A percentile compares a stretch with the other conserved stretches of the same genome.
phyloP scores from a whole-genome alignment of 2,113 vertebrate species.

The Columba janthina region DNA sequence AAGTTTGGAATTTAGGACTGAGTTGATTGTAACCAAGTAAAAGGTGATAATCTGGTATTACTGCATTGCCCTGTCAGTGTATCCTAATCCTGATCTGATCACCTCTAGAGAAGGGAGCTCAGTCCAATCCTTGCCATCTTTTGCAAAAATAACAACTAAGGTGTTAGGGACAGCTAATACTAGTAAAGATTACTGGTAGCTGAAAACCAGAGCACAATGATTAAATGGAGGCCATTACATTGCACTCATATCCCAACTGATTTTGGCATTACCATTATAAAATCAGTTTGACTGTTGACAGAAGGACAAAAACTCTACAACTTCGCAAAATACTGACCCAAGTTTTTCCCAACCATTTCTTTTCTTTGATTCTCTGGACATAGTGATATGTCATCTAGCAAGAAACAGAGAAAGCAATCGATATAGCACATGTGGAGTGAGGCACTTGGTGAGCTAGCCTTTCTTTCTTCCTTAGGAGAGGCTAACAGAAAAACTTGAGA shows the following conservation, averaged over 20 bases:
- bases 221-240: neutral
- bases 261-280: neutral
- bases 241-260: neutral
- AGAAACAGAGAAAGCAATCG: neutral
- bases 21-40: neutral
- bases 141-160: neutral
- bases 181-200: neutral
- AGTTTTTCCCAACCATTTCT: neutral
- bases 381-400: neutral
- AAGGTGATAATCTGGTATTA: neutral
- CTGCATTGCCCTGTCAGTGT: neutral
- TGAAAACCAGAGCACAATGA: neutral
- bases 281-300: neutral
- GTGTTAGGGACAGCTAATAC: neutral
- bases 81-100: neutral
- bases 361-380: neutral
- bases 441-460: neutral
- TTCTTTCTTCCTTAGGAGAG: neutral
- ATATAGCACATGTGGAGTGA: neutral
- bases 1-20: neutral
- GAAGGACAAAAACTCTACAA: neutral
- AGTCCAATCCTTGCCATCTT: neutral
- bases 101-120: neutral
- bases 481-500: neutral
- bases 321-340: neutral